phyloP scores from a whole-genome alignment of 37 sponge, comb jelly and placozoan genomes.

The Petrosia ficiformis region DNA sequence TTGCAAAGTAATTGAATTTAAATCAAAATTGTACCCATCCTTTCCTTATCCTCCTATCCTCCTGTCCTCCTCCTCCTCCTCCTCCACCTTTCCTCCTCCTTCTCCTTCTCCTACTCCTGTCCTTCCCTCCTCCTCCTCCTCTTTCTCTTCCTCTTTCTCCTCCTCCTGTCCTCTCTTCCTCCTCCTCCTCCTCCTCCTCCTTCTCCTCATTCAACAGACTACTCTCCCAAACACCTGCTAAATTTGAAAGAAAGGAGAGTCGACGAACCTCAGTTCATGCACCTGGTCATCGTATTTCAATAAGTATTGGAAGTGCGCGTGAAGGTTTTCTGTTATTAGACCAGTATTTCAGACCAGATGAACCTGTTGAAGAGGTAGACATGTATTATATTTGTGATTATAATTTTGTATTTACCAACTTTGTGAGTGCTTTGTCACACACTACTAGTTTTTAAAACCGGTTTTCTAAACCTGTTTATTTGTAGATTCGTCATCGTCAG shows the following conservation, averaged over 20 bases:
- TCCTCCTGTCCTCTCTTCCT: background rate
- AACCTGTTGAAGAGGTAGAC: background rate
- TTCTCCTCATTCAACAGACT: too few relatives aligned
- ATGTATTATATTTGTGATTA: background rate
- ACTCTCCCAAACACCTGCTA: background rate
- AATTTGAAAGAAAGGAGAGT: background rate
- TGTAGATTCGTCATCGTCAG: too few relatives aligned
- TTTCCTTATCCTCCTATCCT: background rate
- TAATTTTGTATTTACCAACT: too few relatives aligned
- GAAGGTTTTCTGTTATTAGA: background rate
- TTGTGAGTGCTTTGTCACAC: too few relatives aligned
- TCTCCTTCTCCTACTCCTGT: too few relatives aligned
- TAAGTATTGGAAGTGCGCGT: background rate
- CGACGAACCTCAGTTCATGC: background rate
- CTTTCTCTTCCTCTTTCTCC: background rate
- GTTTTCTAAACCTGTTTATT: too few relatives aligned
- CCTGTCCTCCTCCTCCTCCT: too few relatives aligned
- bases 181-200: background rate
- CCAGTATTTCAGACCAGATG: background rate
- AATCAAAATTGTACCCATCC: background rate
- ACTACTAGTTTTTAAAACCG: too few relatives aligned
- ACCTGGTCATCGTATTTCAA: background rate
- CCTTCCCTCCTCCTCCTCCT: background rate
- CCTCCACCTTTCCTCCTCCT: background rate
- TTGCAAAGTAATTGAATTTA: conserved; percentile 17